Base-by-base conservation (phyloP, 1,140 invertebrate genomes). In the Neoseiulus cucumeris region DNA sequence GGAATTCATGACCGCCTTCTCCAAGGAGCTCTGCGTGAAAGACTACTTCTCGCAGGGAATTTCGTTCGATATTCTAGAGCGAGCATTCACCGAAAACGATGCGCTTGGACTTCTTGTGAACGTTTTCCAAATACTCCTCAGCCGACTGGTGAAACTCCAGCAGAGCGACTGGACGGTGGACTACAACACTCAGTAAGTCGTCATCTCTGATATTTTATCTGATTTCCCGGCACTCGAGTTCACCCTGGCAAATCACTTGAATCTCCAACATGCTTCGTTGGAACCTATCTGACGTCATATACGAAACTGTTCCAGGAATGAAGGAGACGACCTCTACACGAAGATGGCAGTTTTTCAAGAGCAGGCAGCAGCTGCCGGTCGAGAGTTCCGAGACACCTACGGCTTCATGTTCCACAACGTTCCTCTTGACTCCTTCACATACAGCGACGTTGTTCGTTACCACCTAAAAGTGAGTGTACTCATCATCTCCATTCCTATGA, bases 21-120 rank as follows among this genome's bases (percentile, higher is more conserved):
- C 51, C n/a, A 29, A 25, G 51, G 51, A 59, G 22, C 33, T 59
- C 14, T 12, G 51, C 22, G 51, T 59, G 17, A 59, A 59, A 9
- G 51, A 59, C 22, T 59, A 59, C 22, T 59, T 59, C 22, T 25
- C 51, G 22, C 51, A 59, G 9, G 51, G 51, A 17, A 33, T 59
- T 20, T 59, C 51, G 1, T 59, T 59, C 51, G 51, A 59, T 33
- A 59, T 59, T 33, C 51, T 59, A 14, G 51, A 59, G 33, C 51
- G 51, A 33, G 51, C 51, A 25, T 59, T 59, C 33, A 59, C 51
- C 2, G 51, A 59, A 59, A 25, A 20, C 22, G 51, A 59, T 33
- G 25, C 51, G 17, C 25, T 59, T 14, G 51, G 51, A 14, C 51
- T 59, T 14, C 51, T 59, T 5, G 51, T 59, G 14, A 59, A 59